Conservation (phyloP, 2,888 invertebrate species). For the Cyclophora albipunctata region DNA sequence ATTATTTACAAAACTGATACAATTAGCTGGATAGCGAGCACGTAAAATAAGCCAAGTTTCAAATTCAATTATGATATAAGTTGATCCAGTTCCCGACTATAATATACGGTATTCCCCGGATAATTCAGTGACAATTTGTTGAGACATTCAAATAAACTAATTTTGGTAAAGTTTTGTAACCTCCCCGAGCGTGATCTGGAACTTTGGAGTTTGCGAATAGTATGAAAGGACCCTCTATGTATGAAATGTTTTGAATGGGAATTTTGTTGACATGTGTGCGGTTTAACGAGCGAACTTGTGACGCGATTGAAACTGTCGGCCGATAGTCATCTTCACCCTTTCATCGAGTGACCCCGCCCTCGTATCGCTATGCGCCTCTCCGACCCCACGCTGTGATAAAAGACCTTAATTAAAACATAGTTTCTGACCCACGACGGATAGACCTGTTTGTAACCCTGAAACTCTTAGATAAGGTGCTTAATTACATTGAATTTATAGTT, state of each 20-base stretch:
- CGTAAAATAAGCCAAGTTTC: too few relatives aligned
- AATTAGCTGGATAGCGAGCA: too few relatives aligned
- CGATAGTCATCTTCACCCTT: conserved; percentile 61
- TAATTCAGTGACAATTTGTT: too few relatives aligned
- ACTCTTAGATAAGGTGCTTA: conserved; percentile 28
- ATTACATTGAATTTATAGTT: conserved; percentile 24
- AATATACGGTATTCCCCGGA: too few relatives aligned
- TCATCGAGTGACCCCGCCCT: conserved; percentile 44
- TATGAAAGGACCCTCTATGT: conserved; percentile 38
- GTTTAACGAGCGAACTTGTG: conserved; percentile 57
- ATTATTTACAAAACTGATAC: too few relatives aligned
- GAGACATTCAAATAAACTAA: too few relatives aligned
- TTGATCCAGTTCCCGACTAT: too few relatives aligned
- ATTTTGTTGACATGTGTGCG: conserved; percentile 41
- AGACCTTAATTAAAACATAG: conserved; percentile 61
- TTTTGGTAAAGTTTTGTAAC: too few relatives aligned
- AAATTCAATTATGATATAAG: too few relatives aligned
- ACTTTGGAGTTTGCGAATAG: conserved; percentile 22
- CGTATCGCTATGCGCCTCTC: conserved; percentile 27
- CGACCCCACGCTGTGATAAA: conserved; percentile 42
- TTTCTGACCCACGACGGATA: conserved; percentile 32
- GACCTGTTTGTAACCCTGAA: conserved; percentile 23
- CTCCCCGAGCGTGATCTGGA: too few relatives aligned
- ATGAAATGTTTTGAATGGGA: conserved; percentile 50
- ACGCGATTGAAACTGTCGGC: conserved; percentile 57